Evolutionary conservation across 2,888 invertebrate genomes (phyloP), one percentile per base, ranked within the genome.

Genomic region (Drosophila phalerata): DNA sequence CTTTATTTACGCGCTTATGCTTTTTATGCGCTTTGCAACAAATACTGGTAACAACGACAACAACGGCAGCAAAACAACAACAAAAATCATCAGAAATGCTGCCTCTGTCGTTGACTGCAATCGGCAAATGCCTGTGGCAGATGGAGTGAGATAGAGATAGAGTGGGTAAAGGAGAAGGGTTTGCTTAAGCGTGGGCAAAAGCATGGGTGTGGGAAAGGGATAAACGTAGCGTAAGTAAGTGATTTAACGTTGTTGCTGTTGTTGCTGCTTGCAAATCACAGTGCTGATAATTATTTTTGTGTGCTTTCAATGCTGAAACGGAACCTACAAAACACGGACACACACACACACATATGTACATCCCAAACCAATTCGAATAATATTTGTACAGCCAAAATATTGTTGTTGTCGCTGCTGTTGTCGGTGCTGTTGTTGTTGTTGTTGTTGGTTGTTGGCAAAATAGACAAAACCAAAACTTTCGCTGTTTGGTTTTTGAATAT

Each of bases 1-100:
- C 89, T 85, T 85, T 84, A 88, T 88, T 84, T 85, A 85, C 89
- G 88, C 89, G 84, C 84, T 85, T 85, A 85, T 85, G 84, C 88
- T 89, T 85, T 85, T 85, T 85, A 89, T 89, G 87, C 87, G 89
- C 82, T 72, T 81, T 88, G 87, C 83, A 84, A 78, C 87, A 81
- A 81, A 81, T 65, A 67, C 57, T 48, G 60, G n/a, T 61, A 61
- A 42, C 56, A 67, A 47, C 42, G 48, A 32, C 60, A n/a, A 34
- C 53, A 47, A 52, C 60, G 40, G 52, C 45, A 64, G 42, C 60
- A 48, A 37, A 40, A 65, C 53, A 65, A 65, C 53, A 65, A 55
- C 71, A 52, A 51, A 42, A 67, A 72, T 79, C 76, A 66, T 76
- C 66, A 69, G 53, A 67, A 71, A 58, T 65, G 65, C 60, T 64